These are phyloP conservation scores for Protaetia brevitarsis DNA, from an alignment of 1,140 invertebrate species.

Conservation along the genomic window DNA sequence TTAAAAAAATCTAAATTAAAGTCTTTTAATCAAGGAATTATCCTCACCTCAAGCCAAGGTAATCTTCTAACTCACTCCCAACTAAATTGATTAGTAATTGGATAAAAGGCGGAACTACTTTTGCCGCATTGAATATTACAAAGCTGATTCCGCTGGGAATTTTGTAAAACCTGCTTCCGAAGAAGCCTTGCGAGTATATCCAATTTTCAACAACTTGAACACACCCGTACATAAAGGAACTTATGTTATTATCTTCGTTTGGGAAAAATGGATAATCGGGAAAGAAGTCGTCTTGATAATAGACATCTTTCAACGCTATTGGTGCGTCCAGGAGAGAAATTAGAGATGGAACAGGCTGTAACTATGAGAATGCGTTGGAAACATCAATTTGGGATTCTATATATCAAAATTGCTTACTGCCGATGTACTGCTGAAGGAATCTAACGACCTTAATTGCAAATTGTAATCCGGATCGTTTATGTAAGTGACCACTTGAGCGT, in stretches of 20 bases:
- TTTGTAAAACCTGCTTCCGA: conserved; percentile 26
- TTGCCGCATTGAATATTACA: background rate
- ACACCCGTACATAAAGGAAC: background rate
- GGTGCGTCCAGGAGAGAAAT: background rate
- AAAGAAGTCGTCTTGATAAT: background rate
- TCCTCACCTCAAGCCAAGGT: too few relatives aligned
- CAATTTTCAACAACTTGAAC: conserved; percentile 25
- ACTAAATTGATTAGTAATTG: background rate
- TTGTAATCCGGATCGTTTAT: background rate
- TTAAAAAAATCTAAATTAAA: too few relatives aligned
- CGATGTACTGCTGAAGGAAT: background rate
- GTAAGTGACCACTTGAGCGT: background rate
- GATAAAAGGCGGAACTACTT: background rate
- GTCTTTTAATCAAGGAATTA: too few relatives aligned
- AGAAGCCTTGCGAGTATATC: conserved; percentile 31
- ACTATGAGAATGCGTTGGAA: background rate
- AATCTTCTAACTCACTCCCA: background rate
- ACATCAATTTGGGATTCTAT: background rate
- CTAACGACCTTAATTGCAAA: background rate
- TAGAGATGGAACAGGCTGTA: background rate
- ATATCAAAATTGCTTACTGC: background rate
- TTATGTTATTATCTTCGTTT: background rate
- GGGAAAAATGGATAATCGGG: background rate
- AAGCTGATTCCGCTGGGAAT: conserved; percentile 28
- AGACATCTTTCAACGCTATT: background rate